phyloP scores from a whole-genome alignment of 2,797 vertebrate genomes.

The Eleutherodactylus coqui region DNA sequence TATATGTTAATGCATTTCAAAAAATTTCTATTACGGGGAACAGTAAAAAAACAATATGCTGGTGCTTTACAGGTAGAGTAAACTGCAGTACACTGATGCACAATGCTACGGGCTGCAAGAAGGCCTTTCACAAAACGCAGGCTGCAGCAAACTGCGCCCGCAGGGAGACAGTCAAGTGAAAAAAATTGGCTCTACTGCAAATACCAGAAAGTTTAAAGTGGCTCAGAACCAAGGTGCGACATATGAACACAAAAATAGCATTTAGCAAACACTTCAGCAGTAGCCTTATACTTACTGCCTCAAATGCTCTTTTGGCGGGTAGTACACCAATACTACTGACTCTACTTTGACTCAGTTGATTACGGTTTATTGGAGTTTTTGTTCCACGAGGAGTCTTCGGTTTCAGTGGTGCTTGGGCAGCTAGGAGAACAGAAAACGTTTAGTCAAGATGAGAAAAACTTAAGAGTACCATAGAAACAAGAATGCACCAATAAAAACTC shows the following conservation, averaged over 20 bases:
- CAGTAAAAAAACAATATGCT: too few relatives aligned
- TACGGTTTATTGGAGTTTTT: conserved; percentile 93
- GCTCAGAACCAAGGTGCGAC: too few relatives aligned
- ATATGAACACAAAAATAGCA: too few relatives aligned
- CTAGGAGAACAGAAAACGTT: conserved; percentile 67
- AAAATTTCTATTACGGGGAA: too few relatives aligned
- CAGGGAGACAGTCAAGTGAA: not conserved
- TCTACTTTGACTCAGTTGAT: conserved; percentile 88
- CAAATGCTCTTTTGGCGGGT: conserved; percentile 87
- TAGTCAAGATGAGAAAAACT: not conserved
- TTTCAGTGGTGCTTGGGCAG: conserved; percentile 89
- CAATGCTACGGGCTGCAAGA: not conserved
- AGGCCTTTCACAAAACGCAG: not conserved
- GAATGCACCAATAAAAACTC: not conserved
- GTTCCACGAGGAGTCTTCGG: conserved; percentile 89
- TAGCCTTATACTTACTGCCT: conserved; percentile 76
- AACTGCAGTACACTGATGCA: too few relatives aligned
- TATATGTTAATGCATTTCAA: too few relatives aligned
- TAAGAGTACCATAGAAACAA: not conserved
- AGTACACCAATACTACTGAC: conserved; percentile 77
- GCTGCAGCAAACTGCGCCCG: not conserved
- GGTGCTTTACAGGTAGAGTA: too few relatives aligned
- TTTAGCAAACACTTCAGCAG: not conserved
- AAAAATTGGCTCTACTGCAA: too few relatives aligned
- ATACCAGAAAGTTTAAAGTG: too few relatives aligned